Conservation (phyloP, 1,140 invertebrate genomes). For the Zaprionus inermis region DNA sequence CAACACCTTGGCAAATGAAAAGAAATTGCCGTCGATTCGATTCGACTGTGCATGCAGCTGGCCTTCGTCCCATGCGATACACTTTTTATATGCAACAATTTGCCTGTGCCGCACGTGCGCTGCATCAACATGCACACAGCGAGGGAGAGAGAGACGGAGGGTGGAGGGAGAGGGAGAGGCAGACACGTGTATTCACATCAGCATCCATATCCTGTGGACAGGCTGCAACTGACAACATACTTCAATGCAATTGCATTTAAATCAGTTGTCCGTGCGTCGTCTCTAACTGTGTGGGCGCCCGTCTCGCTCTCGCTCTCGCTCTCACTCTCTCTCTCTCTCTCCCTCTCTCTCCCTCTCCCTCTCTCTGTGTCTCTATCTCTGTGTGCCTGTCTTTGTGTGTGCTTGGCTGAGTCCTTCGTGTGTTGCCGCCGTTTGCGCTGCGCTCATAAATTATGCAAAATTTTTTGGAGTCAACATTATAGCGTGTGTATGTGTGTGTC, state of each 20-base stretch:
- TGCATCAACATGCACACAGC: constrained; percentile 8
- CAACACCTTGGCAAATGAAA: constrained; percentile 79
- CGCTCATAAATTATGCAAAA: constrained; percentile 82
- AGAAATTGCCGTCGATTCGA: constrained; percentile 60
- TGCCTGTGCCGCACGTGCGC: constrained; percentile 38
- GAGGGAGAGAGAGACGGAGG: background rate
- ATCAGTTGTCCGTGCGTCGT: constrained; percentile 62
- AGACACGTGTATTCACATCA: background rate
- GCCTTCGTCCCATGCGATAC: constrained; percentile 4
- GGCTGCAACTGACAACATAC: constrained; percentile 53
- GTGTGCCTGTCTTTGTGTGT: constrained; percentile 40
- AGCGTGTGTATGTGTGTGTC: constrained; percentile 7
- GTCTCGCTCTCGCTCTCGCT: background rate
- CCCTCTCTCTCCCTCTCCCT: background rate
- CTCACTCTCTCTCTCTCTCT: background rate
- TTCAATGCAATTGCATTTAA: constrained; percentile 78
- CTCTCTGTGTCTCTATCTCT: background rate
- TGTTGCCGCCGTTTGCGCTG: constrained; percentile 55
- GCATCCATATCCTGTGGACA: constrained; percentile 17
- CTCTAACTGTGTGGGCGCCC: background rate
- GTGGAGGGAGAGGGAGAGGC: too few species aligned
- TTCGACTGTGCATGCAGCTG: constrained; percentile 17
- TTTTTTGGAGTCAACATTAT: constrained; percentile 60
- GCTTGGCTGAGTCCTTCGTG: constrained; percentile 51
- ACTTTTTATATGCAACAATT: constrained; percentile 49